Percentiles rank a stretch among this genome's conserved stretches.
These are phyloP conservation scores for Plebejus argus DNA, from an alignment of 2,888 invertebrate genomes.

Conservation along the genomic window DNA sequence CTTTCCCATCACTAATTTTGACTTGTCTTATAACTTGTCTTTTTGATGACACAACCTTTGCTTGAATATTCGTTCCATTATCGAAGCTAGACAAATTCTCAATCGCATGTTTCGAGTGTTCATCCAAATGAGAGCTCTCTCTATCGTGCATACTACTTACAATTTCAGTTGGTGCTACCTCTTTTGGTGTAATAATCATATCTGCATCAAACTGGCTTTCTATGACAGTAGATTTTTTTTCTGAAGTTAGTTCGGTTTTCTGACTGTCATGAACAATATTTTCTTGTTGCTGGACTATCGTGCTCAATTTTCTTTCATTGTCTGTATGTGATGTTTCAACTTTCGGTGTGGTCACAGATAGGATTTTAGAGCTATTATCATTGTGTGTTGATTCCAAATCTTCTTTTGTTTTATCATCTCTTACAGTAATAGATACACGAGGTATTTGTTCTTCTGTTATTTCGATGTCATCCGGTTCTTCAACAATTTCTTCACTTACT, in stretches of 20 bases:
- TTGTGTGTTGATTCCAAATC: slow-evolving; percentile 52
- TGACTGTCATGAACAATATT: slow-evolving; percentile 38
- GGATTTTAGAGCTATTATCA: slow-evolving; percentile 48
- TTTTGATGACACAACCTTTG: slow-evolving; percentile 28
- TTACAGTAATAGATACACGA: slow-evolving; percentile 84
- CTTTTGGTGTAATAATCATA: slow-evolving; percentile 3
- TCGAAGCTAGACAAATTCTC: slow-evolving; percentile 3
- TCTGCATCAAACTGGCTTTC: neutral
- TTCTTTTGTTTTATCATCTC: slow-evolving; percentile 74
- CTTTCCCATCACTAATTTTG: slow-evolving; percentile 46
- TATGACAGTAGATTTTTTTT: slow-evolving; percentile 32
- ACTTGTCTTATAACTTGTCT: slow-evolving; percentile 36
- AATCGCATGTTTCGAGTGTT: slow-evolving; percentile 8
- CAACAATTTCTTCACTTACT: slow-evolving; percentile 90
- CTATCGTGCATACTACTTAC: neutral
- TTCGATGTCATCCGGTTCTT: slow-evolving; percentile 90
- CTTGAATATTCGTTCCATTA: slow-evolving; percentile 20
- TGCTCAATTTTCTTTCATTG: neutral
- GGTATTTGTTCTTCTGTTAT: slow-evolving; percentile 87
- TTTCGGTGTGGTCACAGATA: slow-evolving; percentile 41
- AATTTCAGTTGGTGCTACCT: neutral
- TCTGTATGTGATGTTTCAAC: slow-evolving; percentile 39
- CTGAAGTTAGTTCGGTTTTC: slow-evolving; percentile 34
- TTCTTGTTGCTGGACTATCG: neutral
- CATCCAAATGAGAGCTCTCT: neutral